Conservation (phyloP, 2,797 vertebrate genomes). For the Threskiornis aethiopicus region DNA sequence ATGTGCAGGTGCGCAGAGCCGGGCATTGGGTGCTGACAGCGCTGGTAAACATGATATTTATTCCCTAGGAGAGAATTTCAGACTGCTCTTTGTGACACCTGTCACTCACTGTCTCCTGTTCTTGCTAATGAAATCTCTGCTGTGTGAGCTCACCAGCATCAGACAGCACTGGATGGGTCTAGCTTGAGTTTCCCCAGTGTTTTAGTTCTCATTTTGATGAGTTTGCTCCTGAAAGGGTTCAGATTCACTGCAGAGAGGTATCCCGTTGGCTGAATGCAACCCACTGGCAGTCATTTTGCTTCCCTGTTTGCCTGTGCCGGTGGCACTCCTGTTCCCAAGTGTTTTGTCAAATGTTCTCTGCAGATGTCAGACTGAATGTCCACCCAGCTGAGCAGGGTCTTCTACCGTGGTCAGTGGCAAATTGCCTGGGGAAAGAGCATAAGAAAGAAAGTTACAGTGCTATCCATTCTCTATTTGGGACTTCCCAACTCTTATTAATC, state of each 20-base stretch:
- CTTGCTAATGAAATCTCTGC: background rate
- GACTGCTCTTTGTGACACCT: conserved; percentile 8
- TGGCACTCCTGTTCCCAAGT: background rate
- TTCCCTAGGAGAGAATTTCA: conserved; percentile 16
- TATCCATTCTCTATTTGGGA: background rate
- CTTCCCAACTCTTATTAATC: background rate
- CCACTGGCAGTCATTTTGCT: background rate
- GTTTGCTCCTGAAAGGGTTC: background rate
- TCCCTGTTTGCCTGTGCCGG: background rate
- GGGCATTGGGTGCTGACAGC: conserved; percentile 25
- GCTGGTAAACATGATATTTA: conserved; percentile 20
- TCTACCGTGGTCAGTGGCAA: background rate
- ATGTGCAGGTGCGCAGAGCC: conserved; percentile 13
- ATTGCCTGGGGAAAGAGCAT: background rate
- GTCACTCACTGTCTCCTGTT: conserved; percentile 14
- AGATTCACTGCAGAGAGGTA: background rate
- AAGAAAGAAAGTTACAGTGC: background rate
- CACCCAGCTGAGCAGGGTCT: background rate
- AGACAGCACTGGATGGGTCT: background rate
- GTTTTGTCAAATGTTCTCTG: background rate
- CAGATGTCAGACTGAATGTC: background rate
- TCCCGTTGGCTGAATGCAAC: background rate
- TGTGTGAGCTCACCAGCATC: background rate
- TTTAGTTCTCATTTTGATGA: background rate
- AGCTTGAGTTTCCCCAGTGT: background rate